Evolutionary conservation across 1,140 invertebrate species (phyloP).

Genomic region (Scaptodrosophila lebanonensis): DNA sequence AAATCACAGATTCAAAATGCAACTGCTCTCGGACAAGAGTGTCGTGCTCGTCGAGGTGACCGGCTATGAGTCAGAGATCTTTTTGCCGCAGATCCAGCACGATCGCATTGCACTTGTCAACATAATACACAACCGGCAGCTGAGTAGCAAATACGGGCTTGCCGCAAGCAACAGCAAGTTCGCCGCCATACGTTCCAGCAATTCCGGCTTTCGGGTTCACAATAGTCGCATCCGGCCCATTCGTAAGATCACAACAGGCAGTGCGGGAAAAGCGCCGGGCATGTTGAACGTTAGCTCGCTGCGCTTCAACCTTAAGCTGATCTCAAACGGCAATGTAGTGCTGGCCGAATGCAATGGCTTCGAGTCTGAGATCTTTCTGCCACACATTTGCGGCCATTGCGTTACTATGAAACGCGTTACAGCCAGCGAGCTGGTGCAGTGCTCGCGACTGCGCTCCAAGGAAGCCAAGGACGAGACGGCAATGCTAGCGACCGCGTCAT

Average conservation of each 20-base stretch:
- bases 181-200: neutral
- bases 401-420: slow-evolving; percentile 35
- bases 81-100: slow-evolving; percentile 18
- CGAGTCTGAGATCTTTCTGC: slow-evolving; percentile 44
- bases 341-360: slow-evolving; percentile 40
- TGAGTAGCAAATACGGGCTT: neutral
- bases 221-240: too few relatives aligned
- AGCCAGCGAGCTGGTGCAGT: slow-evolving; percentile 11
- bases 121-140: slow-evolving; percentile 20
- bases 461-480: neutral
- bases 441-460: neutral
- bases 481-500: neutral
- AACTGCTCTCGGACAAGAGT: slow-evolving; percentile 24
- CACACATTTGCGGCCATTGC: slow-evolving; percentile 33
- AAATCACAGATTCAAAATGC: slow-evolving; percentile 7
- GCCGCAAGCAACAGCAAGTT: neutral
- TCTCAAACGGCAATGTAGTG: slow-evolving; percentile 36
- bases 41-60: slow-evolving; percentile 20
- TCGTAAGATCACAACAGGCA: slow-evolving; percentile 12
- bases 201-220: too few relatives aligned
- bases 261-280: slow-evolving; percentile 4
- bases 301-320: slow-evolving; percentile 22
- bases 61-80: slow-evolving; percentile 37
- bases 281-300: neutral
- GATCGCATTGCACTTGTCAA: slow-evolving; percentile 19